Evolutionary conservation across 2,113 vertebrate species (phyloP), one percentile per base, ranked within the genome.

Genomic region (Thunnus maccoyii): DNA sequence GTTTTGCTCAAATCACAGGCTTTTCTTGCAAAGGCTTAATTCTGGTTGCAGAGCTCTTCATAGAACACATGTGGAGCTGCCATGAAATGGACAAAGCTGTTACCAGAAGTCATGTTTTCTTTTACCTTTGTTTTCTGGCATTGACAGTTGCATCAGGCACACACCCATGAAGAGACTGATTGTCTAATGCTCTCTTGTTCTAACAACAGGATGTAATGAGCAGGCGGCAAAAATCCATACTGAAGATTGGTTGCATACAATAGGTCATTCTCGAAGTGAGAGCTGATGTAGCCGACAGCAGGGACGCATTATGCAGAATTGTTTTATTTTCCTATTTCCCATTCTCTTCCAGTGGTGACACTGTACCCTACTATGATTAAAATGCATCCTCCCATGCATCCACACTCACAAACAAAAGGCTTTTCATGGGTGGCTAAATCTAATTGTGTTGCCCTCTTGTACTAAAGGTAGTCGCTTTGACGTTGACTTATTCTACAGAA

Each of bases 371-470:
- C 58, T 9, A 69, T 84, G 84, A 90, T 88, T 92, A 87, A 92
- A 92, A 89, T 88, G 75, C 88, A 86, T 78, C 81, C 65, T 87
- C 72, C 76, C 64, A 55, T 84, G 74, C 84, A 83, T 79, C 79
- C 74, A 11, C 69, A 66, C 74, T 76, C 77, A 55, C 84, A 86
- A 90, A 90, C 87, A 92, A 90, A 90, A 87, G 61, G 76, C 80
- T 88, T 86, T 91, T 91, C 91, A 91, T 85, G 88, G 92, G 60
- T 92, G 88, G 86, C 87, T 90, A 85, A 86, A 90, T 91, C 85
- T 91, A 91, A 94, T 91, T 88, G 88, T 41, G 60, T 81, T 66
- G 78, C 69, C 86, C 85, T 90, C 82, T 72, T 80, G 77, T 80
- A 76, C 80, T 65, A 78, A 90, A 90, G 87, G 90, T 88, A 88